Evolutionary conservation across 2,888 invertebrate genomes (phyloP).

Genomic region (Philereme vetulata): DNA sequence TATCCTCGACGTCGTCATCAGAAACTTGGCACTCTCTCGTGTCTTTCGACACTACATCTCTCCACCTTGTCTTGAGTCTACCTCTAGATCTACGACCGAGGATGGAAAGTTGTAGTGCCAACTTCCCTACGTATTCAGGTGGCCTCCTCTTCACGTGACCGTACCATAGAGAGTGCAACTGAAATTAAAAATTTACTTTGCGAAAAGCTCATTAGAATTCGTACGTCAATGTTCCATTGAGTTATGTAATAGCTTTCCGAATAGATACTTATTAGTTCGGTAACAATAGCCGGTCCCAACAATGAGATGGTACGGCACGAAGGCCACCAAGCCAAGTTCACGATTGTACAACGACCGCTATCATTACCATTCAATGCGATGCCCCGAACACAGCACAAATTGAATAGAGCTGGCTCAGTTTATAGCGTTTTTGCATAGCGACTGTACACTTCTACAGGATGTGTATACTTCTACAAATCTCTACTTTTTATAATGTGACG

Average conservation of each 20-base stretch:
- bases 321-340: constrained; percentile 76
- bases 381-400: constrained; percentile 35
- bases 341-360: constrained; percentile 74
- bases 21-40: too few relatives aligned
- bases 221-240: constrained; percentile 8
- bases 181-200: too few relatives aligned
- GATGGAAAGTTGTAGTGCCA: too few relatives aligned
- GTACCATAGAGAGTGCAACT: too few relatives aligned
- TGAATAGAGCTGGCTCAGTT: constrained; percentile 18
- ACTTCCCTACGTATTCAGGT: too few relatives aligned
- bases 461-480: too few relatives aligned
- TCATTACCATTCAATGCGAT: constrained; percentile 73
- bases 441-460: neutral
- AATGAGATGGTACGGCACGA: constrained; percentile 64
- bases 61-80: too few relatives aligned
- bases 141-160: too few relatives aligned
- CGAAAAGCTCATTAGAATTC: constrained; percentile 4
- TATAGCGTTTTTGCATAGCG: constrained; percentile 5
- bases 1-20: too few relatives aligned
- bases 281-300: constrained; percentile 52
- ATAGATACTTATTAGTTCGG: constrained; percentile 38
- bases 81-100: too few relatives aligned
- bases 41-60: too few relatives aligned
- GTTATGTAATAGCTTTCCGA: constrained; percentile 37
- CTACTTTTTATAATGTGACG: too few relatives aligned